Evolutionary conservation across 1,140 invertebrate species (phyloP), one percentile per base, ranked within the genome.

Genomic region (Eubasilissa regina): DNA sequence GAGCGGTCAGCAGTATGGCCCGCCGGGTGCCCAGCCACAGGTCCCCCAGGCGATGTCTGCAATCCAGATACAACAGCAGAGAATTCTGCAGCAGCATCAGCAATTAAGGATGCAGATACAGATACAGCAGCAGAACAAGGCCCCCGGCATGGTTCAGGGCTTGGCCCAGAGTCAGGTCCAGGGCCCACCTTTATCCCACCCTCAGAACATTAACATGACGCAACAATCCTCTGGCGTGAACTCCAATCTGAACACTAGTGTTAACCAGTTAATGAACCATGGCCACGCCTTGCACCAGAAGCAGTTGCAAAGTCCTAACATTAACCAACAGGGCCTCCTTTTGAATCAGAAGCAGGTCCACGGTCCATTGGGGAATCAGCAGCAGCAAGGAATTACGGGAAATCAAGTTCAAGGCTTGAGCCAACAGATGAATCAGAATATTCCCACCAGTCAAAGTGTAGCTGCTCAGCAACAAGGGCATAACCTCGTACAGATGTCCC

Each of bases 31-130:
- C 4, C 66, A 48, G 58, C 25, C 7, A 1, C 58, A 1, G 48
- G 48, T 1, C 25, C 48, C 58, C 17, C 58, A 62, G 17, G 15
- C 66, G 10, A 15, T 70, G 6, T 85, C 86, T 48, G 87, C 87
- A 53, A 88, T 89, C 83, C 86, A 87, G 75, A 86, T 87, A 47
- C 88, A 88, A 80, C 89, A 89, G 79, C 88, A 90, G 79, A 89
- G 89, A 51, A 83, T 90, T 72, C 81, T 90, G 60, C 87, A 89
- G 83, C 87, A 89, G 83, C 89, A 88, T 72, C 89, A 89, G 45
- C 74, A 48, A 35, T 12, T 82, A 10, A 81, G 80, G 51, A 79
- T 85, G 48, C 85, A 86, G 70, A 77, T 83, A n/a, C 84, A 85
- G 66, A 75, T 79, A 19, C 84, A 84, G 66, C 85, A 86, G 56